Evolutionary conservation across 2,113 vertebrate species (phyloP), one percentile per base, ranked within the genome.

Genomic region (Platichthys stellatus): DNA sequence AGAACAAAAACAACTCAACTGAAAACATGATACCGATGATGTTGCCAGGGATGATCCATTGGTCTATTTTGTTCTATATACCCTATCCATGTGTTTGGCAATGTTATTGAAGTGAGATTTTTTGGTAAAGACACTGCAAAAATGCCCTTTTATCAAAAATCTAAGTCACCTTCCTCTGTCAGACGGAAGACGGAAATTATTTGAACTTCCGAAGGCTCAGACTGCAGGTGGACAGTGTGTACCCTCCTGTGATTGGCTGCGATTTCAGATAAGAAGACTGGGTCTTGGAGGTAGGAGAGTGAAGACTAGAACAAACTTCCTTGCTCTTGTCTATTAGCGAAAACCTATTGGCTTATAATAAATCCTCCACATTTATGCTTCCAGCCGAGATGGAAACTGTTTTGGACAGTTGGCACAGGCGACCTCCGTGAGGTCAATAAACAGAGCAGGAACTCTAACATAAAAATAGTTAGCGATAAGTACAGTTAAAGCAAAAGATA

Each of bases 161-260:
- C 79, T 86, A 82, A 88, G 76, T 59, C 53, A 65, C 70, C 67
- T 69, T 76, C 89, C 91, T 31, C 6, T 31, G 31, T 31, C 31
- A 7, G 31, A 31, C 31, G 6, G 8, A 1, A 31, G 6, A 31
- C 6, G 31, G 31, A 7, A 31, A 6, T 31, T 6, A 31, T 31
- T 31, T 31, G 31, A 31, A 31, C 31, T 31, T 31, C 31, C 84
- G 90, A 90, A 92, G 85, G 80, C 79, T 81, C 63, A 58, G 43
- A 24, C 68, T 76, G 82, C 63, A 47, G 72, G 63, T 86, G 63
- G 69, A 88, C 82, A 69, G 80, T 62, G 64, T 79, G 82, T 71
- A 43, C 40, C 53, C 62, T 60, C 59, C 86, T 91, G 88, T 90
- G 87, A 92, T 85, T 77, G 69, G 62, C 45, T 0, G 59, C 13